Evolutionary conservation across 2,888 invertebrate species (phyloP).

Genomic region (Hypomecis punctinalis): DNA sequence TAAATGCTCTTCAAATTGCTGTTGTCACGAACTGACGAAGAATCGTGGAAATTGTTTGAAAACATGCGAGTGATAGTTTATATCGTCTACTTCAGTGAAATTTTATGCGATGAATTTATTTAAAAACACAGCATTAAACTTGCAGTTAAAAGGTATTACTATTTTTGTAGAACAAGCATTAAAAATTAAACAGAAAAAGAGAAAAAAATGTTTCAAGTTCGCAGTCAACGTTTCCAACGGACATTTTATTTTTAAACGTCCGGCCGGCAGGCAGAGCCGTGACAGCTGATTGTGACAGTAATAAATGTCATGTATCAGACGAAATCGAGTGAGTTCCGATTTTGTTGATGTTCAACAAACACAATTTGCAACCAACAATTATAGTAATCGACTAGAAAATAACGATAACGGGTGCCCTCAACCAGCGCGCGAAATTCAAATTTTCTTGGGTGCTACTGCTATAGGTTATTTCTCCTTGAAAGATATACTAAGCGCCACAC

Average conservation of each 20-base stretch:
- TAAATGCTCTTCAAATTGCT: slow-evolving; percentile 60
- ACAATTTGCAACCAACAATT: no score
- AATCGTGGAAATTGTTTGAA: slow-evolving; percentile 57
- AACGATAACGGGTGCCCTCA: no score
- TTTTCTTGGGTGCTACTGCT: no score
- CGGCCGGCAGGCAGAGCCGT: not conserved
- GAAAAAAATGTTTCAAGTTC: slow-evolving; percentile 42
- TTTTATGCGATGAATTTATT: slow-evolving; percentile 1
- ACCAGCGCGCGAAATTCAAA: no score
- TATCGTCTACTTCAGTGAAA: not conserved
- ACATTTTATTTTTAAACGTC: slow-evolving; percentile 50
- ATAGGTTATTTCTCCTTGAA: no score
- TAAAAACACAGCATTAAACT: slow-evolving; percentile 2
- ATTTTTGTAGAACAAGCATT: slow-evolving; percentile 25
- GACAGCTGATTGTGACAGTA: slow-evolving; percentile 2
- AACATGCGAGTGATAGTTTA: slow-evolving; percentile 59
- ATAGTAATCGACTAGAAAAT: not conserved
- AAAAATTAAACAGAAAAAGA: slow-evolving; percentile 44
- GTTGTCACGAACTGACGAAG: slow-evolving; percentile 54
- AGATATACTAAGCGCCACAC: no score
- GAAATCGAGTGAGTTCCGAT: not conserved
- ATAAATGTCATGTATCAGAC: not conserved
- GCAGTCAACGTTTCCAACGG: slow-evolving; percentile 52
- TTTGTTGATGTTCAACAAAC: not conserved
- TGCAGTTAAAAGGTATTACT: not conserved